phyloP scores from a whole-genome alignment of 2,797 vertebrate genomes.

The Lepus oiostolus region DNA sequence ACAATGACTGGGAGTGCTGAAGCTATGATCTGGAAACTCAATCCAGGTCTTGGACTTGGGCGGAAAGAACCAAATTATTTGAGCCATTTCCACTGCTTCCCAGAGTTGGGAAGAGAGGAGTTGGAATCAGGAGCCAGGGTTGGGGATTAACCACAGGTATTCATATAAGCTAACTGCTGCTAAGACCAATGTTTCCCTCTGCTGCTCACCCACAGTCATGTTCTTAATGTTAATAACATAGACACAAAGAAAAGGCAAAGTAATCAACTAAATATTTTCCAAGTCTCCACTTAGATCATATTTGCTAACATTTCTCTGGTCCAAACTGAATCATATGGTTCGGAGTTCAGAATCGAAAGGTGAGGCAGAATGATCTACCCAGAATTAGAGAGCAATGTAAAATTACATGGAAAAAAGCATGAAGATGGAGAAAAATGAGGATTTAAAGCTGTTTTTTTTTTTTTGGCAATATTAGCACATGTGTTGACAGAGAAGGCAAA shows the following conservation, averaged over 20 bases:
- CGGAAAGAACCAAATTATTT: too few species aligned
- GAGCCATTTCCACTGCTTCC: too few species aligned
- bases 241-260: neutral
- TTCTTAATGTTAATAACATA: neutral
- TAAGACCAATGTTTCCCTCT: too few species aligned
- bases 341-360: neutral
- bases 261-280: slow-evolving; percentile 23
- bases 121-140: too few species aligned
- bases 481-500: neutral
- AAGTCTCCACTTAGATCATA: neutral
- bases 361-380: neutral
- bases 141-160: too few species aligned
- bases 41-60: too few species aligned
- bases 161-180: too few species aligned
- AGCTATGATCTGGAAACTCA: too few species aligned
- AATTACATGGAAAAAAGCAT: neutral
- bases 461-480: neutral
- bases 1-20: too few species aligned
- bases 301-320: neutral
- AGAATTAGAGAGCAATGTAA: neutral
- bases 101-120: too few species aligned
- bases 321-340: slow-evolving; percentile 29
- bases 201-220: neutral
- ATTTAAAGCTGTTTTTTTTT: neutral
- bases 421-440: neutral